Conservation (phyloP, 2,113 vertebrate species). For the Gavialis gangeticus region DNA sequence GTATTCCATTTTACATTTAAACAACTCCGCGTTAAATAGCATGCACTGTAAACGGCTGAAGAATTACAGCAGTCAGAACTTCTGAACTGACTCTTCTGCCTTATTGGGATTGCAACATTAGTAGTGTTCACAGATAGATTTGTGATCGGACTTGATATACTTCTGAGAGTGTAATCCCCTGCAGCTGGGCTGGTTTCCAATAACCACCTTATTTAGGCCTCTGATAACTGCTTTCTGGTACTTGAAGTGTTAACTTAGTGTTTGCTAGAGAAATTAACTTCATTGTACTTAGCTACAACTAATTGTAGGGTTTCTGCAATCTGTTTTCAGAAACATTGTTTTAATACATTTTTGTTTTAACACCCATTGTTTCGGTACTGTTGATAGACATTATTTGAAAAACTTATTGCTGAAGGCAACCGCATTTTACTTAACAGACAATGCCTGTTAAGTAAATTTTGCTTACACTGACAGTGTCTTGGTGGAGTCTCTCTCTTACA, state of each 20-base stretch:
- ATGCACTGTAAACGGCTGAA: conserved; percentile 6
- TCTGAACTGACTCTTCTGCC: background rate
- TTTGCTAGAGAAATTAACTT: conserved; percentile 15
- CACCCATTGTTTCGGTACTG: background rate
- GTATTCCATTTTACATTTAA: background rate
- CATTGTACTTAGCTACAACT: conserved; percentile 21
- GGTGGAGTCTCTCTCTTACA: conserved; percentile 20
- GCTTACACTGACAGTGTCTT: background rate
- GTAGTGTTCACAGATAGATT: background rate
- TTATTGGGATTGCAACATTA: background rate
- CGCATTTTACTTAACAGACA: conserved; percentile 29
- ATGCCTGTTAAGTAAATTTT: too few species aligned
- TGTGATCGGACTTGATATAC: background rate
- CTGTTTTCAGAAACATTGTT: conserved; percentile 21
- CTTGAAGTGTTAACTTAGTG: background rate
- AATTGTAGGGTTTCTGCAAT: background rate
- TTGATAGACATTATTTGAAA: conserved; percentile 24
- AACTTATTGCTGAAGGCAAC: conserved; percentile 31
- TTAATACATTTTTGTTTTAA: conserved; percentile 44
- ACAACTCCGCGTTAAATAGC: background rate
- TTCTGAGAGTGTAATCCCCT: conserved; percentile 2
- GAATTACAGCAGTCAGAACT: background rate
- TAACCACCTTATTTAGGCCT: conserved; percentile 14
- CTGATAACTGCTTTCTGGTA: conserved; percentile 22
- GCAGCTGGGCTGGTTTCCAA: conserved; percentile 10